Evolutionary conservation across 2,888 invertebrate species (phyloP), one percentile per base, ranked within the genome.

Genomic region (Entomobrya proxima): DNA sequence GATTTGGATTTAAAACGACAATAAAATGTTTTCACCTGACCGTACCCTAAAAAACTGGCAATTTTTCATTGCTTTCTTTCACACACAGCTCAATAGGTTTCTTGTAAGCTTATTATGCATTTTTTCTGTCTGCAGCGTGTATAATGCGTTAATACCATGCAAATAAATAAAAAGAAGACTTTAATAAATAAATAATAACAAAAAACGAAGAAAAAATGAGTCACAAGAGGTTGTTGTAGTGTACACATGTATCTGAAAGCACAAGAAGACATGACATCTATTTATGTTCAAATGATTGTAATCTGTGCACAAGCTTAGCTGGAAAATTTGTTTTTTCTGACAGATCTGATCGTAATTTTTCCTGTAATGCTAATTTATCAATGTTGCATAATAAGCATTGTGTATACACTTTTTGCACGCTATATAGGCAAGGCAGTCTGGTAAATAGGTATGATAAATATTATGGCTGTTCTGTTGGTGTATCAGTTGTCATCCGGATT

Each of bases 231-330:
- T n/a, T n/a, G n/a, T n/a, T n/a, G n/a, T n/a, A n/a, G n/a, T n/a
- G n/a, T n/a, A n/a, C 50, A 50, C 69, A 55, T 79, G 79, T 52
- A 52, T 32, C 30, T 69, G 27, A 27, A 44, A 69, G 44, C 40
- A 67, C 30, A 32, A 52, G 69, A 80, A 58, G 40, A 55, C 37
- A 69, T 84, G 83, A 84, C 83, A 84, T 52, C 77, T 58, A 77
- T 77, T 84, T 84, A 84, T 84, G 69, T 69, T 50, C 21, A 84
- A n/a, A n/a, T n/a, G 83, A 84, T 84, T 67, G 37, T 84, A 77
- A 84, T 84, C 83, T 84, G 15, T 77, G n/a, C n/a, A 67, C 77
- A 55, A 35, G 77, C 83, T 77, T 84, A 84, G 77, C 83, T 77
- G 77, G 83, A 84, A 77, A 69, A 69, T 84, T 69, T 76, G 83